A percentile compares a stretch with the other conserved stretches of the same genome.
Conservation (phyloP, 2,797 vertebrate species). For the Chelon labrosus region DNA sequence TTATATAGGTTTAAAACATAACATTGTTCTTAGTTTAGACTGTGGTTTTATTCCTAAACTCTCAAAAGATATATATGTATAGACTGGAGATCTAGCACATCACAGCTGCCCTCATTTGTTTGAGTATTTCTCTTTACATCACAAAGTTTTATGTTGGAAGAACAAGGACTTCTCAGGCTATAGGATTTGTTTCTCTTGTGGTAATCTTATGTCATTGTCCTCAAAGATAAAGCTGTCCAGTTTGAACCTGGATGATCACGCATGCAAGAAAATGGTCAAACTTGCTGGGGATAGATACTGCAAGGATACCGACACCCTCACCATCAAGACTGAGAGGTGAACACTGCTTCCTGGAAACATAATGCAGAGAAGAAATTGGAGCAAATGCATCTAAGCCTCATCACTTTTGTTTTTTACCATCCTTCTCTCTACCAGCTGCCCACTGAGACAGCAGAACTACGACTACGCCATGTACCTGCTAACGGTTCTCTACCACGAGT, state of each 20-base stretch:
- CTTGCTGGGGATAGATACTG: constrained; percentile 90
- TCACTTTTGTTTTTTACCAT: neutral
- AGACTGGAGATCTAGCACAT: neutral
- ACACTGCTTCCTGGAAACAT: neutral
- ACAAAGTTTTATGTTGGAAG: neutral
- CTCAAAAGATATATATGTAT: neutral
- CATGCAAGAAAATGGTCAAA: constrained; percentile 93
- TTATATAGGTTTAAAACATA: constrained; percentile 18
- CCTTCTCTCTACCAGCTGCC: constrained; percentile 85
- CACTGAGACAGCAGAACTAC: constrained; percentile 92
- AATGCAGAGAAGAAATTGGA: neutral
- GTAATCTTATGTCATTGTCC: neutral
- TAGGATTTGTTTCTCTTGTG: neutral
- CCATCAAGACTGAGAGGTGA: constrained; percentile 92
- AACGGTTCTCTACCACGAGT: constrained; percentile 97
- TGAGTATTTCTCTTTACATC: neutral
- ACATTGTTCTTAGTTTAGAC: constrained; percentile 16
- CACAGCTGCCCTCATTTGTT: constrained; percentile 1
- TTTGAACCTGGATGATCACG: constrained; percentile 95
- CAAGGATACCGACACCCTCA: constrained; percentile 87
- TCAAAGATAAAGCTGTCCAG: constrained; percentile 91
- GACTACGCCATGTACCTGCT: constrained; percentile 95
- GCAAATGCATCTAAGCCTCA: neutral
- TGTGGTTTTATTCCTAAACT: constrained; percentile 18
- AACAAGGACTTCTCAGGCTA: neutral